These are phyloP conservation scores for Urocitellus parryii DNA, from an alignment of 2,113 vertebrate species.

Conservation along the genomic window DNA sequence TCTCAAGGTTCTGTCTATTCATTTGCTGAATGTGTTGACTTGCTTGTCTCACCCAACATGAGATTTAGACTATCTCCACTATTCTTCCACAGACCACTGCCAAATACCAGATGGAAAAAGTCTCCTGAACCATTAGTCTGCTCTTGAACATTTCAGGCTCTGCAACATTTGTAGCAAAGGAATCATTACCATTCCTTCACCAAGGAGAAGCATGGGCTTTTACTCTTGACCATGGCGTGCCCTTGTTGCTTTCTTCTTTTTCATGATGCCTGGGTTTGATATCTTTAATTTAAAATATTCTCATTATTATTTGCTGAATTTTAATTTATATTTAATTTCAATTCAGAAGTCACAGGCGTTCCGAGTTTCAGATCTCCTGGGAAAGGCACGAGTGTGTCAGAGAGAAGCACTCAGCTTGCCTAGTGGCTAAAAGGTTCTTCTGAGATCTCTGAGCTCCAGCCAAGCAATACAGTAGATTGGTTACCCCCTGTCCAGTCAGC, in stretches of 20 bases:
- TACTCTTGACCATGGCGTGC: not conserved
- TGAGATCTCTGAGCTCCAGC: not conserved
- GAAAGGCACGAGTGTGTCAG: not conserved
- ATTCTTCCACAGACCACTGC: not conserved
- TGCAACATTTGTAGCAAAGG: not conserved
- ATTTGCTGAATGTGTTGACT: not conserved
- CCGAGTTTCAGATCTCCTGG: not conserved
- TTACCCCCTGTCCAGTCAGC: not conserved
- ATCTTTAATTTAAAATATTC: not conserved
- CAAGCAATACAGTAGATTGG: not conserved
- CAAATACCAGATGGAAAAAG: not conserved
- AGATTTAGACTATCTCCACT: not conserved
- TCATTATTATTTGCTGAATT: conserved; percentile 2
- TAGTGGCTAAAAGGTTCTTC: not conserved
- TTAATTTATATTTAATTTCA: conserved; percentile 22
- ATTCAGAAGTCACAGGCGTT: not conserved
- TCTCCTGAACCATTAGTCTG: not conserved
- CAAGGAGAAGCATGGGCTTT: not conserved
- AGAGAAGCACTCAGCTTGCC: not conserved
- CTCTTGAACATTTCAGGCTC: not conserved
- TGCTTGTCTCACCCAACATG: not conserved
- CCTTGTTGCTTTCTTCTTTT: conserved; percentile 22
- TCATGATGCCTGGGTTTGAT: not conserved
- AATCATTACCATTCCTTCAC: not conserved
- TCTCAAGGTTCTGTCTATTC: not conserved